Conservation (phyloP, 2,888 invertebrate genomes). For the Metopia argyrocephala region DNA sequence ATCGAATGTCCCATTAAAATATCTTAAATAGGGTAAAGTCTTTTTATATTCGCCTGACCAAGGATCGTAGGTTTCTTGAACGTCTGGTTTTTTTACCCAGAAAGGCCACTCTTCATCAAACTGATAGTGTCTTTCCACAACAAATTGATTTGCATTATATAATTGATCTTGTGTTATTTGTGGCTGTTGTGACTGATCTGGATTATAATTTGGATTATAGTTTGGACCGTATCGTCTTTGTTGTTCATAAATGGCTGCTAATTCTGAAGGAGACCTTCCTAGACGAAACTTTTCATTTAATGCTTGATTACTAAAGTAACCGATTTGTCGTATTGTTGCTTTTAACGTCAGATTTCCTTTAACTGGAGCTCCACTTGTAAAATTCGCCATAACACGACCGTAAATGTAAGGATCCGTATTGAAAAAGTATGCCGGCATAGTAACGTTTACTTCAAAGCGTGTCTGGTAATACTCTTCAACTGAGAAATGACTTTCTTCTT, state of each 20-base stretch:
- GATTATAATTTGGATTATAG: conserved; percentile 67
- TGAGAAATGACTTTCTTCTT: conserved; percentile 90
- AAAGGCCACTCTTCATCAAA: conserved; percentile 90
- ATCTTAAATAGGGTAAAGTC: conserved; percentile 85
- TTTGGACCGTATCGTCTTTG: conserved; percentile 69
- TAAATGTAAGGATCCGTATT: conserved; percentile 90
- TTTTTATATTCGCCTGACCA: conserved; percentile 79
- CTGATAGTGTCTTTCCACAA: conserved; percentile 86
- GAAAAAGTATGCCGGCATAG: conserved; percentile 96
- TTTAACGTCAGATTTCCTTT: conserved; percentile 92
- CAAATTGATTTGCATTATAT: conserved; percentile 80
- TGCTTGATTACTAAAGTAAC: conserved; percentile 81
- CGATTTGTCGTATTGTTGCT: conserved; percentile 87
- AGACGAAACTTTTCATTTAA: conserved; percentile 80
- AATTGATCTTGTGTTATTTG: conserved; percentile 69
- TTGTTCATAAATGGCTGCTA: conserved; percentile 68
- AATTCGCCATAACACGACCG: conserved; percentile 95
- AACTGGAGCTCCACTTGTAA: conserved; percentile 95
- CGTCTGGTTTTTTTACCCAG: conserved; percentile 85
- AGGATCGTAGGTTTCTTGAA: conserved; percentile 77
- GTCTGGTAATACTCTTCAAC: conserved; percentile 98
- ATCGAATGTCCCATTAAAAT: conserved; percentile 91
- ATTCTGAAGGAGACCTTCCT: conserved; percentile 74
- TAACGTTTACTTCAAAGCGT: conserved; percentile 95
- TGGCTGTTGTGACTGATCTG: conserved; percentile 57